phyloP scores from a whole-genome alignment of 2,113 vertebrate genomes.

The Morone chrysops region DNA sequence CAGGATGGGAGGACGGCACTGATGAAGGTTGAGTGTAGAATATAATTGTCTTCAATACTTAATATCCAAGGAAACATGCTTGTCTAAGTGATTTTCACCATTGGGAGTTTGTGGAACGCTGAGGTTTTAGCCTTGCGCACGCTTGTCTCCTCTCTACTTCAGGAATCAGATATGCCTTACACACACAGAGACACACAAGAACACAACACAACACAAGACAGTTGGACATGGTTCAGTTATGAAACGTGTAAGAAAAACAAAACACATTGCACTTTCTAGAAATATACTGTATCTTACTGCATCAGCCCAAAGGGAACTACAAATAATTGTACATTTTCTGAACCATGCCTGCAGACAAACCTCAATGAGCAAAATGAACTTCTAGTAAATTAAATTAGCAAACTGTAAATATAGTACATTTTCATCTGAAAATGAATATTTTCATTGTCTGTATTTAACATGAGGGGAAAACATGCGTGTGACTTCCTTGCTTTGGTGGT shows the following conservation, averaged over 20 bases:
- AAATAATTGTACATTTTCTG: background rate
- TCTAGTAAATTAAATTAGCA: slow-evolving; percentile 33
- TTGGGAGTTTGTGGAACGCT: slow-evolving; percentile 26
- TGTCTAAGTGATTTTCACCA: slow-evolving; percentile 55
- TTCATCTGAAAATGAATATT: slow-evolving; percentile 53
- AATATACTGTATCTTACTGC: background rate
- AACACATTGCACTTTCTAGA: slow-evolving; percentile 19
- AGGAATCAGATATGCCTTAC: slow-evolving; percentile 20
- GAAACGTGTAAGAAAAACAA: slow-evolving; percentile 4
- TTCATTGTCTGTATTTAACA: slow-evolving; percentile 62
- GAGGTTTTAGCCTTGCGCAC: slow-evolving; percentile 20
- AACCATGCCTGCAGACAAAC: slow-evolving; percentile 12
- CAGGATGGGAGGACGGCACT: background rate
- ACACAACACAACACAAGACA: slow-evolving; percentile 22
- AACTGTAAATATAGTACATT: slow-evolving; percentile 15
- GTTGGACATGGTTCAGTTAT: slow-evolving; percentile 28
- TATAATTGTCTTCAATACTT: slow-evolving; percentile 69
- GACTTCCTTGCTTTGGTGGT: slow-evolving; percentile 24
- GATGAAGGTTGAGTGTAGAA: slow-evolving; percentile 39
- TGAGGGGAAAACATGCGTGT: slow-evolving; percentile 31
- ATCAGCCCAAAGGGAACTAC: background rate
- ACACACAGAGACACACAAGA: background rate
- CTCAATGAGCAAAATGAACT: slow-evolving; percentile 57
- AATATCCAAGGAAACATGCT: slow-evolving; percentile 65
- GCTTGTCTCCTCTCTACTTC: background rate